Conservation (phyloP, 2,888 invertebrate genomes). For the Spialia ferax region DNA sequence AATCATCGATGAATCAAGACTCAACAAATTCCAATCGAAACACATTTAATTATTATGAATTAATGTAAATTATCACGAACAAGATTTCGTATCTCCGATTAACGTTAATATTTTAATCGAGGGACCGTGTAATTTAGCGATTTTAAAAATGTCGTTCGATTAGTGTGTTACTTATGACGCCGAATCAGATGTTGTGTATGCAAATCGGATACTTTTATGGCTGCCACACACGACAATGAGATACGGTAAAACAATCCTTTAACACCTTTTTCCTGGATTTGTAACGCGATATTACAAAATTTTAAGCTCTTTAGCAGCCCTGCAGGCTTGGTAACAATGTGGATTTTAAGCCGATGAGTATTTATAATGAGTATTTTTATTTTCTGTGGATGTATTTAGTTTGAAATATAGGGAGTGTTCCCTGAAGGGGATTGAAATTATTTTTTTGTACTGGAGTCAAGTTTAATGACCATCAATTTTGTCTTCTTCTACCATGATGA, state of each 20-base stretch:
- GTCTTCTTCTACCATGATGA: too few species aligned
- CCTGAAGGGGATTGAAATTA: too few species aligned
- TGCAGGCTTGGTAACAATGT: not conserved
- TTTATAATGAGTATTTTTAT: not conserved
- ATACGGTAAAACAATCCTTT: constrained; percentile 65
- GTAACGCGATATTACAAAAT: constrained; percentile 35
- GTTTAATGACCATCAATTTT: too few species aligned
- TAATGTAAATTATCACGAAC: constrained; percentile 64
- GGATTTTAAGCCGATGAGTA: not conserved
- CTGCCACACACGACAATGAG: constrained; percentile 74
- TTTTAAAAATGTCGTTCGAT: constrained; percentile 63
- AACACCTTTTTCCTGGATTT: constrained; percentile 35
- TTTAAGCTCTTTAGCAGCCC: constrained; percentile 37
- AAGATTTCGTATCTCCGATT: constrained; percentile 55
- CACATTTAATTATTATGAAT: constrained; percentile 72
- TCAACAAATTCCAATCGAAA: constrained; percentile 50
- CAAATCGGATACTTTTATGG: constrained; percentile 71
- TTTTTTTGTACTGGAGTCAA: too few species aligned
- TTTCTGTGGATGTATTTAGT: too few species aligned
- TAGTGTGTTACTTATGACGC: constrained; percentile 71
- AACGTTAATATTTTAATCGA: constrained; percentile 53
- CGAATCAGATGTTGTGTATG: constrained; percentile 74
- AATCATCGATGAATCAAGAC: constrained; percentile 42
- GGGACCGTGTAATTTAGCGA: constrained; percentile 63
- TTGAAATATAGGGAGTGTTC: too few species aligned